Base-by-base conservation (phyloP, 2,797 vertebrate genomes). In the Manis javanica region DNA sequence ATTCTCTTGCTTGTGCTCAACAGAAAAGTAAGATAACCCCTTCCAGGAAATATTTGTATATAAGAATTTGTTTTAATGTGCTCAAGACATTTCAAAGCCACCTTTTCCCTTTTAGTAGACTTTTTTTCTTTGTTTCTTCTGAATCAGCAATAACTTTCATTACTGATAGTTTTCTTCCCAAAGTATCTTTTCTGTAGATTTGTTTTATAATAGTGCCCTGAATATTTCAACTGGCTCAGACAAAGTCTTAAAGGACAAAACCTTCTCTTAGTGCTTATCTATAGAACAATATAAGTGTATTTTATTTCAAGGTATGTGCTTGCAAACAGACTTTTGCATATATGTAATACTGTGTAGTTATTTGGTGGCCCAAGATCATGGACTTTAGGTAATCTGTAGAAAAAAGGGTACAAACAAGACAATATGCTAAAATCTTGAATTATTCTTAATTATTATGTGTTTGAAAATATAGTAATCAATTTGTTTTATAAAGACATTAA, bases 141-240 rank as follows among this genome's bases (percentile, higher is more conserved):
- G 64, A 82, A 64, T 82, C 23, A 93, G 21, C 24, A 31, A 16
- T 61, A 93, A 64, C 4, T 78, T 93, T 64, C 61, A 90, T 55
- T 78, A 55, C 51, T 82, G 46, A 85, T 59, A 74, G 14, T n/a
- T 82, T 69, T 93, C n/a, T 82, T 51, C 46, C 23, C 46, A 83
- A 82, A 83, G 72, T 42, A 39, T 10, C 3, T 93, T 95, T 77
- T 64, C 55, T 66, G 18, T 18, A 34, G 12, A 34, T 26, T 81
- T 87, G 63, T 87, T 46, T 91, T n/a, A 51, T n/a, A 97, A 55
- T 19, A 51, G 6, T 81, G 59, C 21, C 6, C 21, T 84, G 63
- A 90, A 59, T 77, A 90, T 74, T 84, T 96, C 49, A 91, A 8
- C 55, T 46, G 13, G 39, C 21, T 74, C 23, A 63, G 37, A 95